Base-by-base conservation (phyloP, 2,113 vertebrate species). In the Cottus gobio region DNA sequence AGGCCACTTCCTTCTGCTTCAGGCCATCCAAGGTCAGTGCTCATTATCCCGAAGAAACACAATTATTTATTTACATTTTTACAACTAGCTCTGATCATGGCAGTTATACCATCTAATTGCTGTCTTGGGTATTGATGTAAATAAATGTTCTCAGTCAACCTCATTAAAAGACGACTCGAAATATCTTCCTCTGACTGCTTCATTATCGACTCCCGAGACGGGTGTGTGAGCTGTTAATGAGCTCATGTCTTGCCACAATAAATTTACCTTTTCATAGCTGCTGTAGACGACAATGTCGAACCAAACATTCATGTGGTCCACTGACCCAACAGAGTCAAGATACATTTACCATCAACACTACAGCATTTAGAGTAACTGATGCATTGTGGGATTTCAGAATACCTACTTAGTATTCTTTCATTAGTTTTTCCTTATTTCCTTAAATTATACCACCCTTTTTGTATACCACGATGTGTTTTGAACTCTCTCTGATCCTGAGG, bases 1-100 rank as follows among this genome's bases (percentile, higher is more conserved):
- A 88, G 28, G 90, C 97, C 84, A 97, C 98, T 37, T 93, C 97
- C 39, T 99, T 99, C 91, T 99, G 95, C 92, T 98, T 99, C 83
- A 95, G 96, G 90, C 82, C 93, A 71, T 96, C 97, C 39, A 99
- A 99, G 96, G 98, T 99, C 93, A 71, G 88, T 82, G 28, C 64
- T 39, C 10, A 10, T 30, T 39, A 0, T 36, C 12, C 10, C 26
- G 30, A 30, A 7, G 46, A 20, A 44, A 62, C 34, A 1, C 60
- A 1, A 36, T 36, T 39, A 5, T 44, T 64, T 57, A 50, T 4
- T 4, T 72, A n/a, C 64, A 2, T 76, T 83, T 74, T 12, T 58
- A 39, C 16, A n/a, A 7, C 16, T 6, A 16, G 37, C 66, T 48
- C 28, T 57, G 39, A 26, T 58, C 46, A 31, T 62, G 26, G 76